Evolutionary conservation across 2,888 invertebrate species (phyloP).

Genomic region (Apodemia duryi): DNA sequence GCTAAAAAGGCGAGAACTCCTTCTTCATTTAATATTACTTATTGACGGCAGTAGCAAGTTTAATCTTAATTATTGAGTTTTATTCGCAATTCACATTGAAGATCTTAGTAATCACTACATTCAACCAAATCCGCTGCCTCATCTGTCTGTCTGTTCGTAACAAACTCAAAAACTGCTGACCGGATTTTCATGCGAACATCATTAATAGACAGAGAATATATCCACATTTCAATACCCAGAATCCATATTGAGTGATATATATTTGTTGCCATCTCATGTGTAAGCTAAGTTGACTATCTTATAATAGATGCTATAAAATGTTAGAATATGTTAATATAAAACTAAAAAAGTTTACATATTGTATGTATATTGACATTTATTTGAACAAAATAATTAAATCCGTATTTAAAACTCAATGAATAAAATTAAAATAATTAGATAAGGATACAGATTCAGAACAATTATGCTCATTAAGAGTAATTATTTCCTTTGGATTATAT

Average conservation of each 20-base stretch:
- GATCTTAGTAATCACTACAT: no score
- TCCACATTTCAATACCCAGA: slow-evolving; percentile 18
- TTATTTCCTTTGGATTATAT: slow-evolving; percentile 34
- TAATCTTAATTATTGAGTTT: no score
- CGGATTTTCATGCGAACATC: no score
- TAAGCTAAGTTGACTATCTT: background rate
- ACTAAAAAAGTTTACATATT: background rate
- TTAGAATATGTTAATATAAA: background rate
- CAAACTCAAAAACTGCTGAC: no score
- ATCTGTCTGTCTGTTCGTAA: no score
- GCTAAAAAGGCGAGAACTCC: no score
- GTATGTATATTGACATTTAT: background rate
- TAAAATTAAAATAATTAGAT: slow-evolving; percentile 20
- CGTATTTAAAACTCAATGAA: slow-evolving; percentile 17
- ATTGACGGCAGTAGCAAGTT: no score
- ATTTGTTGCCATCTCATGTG: slow-evolving; percentile 27
- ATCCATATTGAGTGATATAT: slow-evolving; percentile 27
- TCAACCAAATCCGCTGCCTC: no score
- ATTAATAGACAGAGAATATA: no score
- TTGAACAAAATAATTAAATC: slow-evolving; percentile 2
- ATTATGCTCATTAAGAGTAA: background rate
- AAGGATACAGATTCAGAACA: slow-evolving; percentile 8
- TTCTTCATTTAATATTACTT: no score
- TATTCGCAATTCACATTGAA: no score
- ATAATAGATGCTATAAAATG: slow-evolving; percentile 23